Conservation (phyloP, 2,797 vertebrate species). For the Rousettus madagascariensis region DNA sequence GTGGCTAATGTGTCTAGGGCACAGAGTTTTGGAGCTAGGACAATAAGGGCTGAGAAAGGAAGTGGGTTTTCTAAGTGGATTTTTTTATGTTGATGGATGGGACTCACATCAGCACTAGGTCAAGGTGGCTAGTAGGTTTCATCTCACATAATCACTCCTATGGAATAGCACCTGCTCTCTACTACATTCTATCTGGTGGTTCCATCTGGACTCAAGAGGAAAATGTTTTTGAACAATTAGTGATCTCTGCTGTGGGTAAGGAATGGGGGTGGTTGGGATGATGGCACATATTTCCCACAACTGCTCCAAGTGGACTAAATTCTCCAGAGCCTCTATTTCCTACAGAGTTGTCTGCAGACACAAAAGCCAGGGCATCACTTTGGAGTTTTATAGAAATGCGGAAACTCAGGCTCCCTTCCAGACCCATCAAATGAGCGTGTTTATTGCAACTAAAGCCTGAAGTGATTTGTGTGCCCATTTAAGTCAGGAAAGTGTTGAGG, state of each 20-base stretch:
- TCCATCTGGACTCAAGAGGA: neutral
- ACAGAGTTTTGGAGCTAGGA: neutral
- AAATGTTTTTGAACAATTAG: neutral
- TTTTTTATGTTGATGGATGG: neutral
- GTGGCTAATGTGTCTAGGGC: neutral
- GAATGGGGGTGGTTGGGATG: neutral
- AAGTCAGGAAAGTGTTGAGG: neutral
- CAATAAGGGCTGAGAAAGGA: neutral
- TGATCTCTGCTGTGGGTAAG: neutral
- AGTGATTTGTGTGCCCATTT: neutral
- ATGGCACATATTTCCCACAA: neutral
- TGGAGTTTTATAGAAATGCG: neutral
- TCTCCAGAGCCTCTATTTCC: neutral
- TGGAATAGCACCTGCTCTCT: neutral
- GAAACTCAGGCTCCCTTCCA: neutral
- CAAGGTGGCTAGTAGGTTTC: neutral
- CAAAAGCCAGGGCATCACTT: neutral
- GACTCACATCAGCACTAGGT: neutral
- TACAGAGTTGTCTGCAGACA: neutral
- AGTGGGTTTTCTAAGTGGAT: neutral
- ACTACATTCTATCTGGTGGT: rapidly evolving
- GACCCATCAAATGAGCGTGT: neutral
- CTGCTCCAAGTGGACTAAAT: neutral
- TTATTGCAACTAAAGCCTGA: neutral
- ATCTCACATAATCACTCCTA: neutral